Conservation (phyloP, 2,113 vertebrate species). For the Sialia sialis region DNA sequence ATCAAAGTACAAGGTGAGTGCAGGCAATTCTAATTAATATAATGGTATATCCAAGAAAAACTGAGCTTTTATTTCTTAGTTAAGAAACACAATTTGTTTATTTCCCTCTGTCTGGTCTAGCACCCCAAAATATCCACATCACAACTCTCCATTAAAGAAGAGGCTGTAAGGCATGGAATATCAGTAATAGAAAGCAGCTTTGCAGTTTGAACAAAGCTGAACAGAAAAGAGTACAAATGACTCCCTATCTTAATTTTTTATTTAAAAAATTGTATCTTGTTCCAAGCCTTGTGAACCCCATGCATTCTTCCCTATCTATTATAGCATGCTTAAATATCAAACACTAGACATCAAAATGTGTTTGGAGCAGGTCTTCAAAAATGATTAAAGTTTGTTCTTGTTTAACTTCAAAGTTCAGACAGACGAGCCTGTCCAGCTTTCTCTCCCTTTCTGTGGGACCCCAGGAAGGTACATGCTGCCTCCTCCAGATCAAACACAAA, state of each 20-base stretch:
- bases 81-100: background rate
- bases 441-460: background rate
- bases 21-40: background rate
- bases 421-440: background rate
- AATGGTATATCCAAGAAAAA: background rate
- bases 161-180: background rate
- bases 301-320: background rate
- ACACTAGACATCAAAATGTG: background rate
- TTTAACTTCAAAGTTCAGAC: slow-evolving; percentile 21
- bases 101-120: background rate
- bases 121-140: background rate
- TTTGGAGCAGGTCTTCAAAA: background rate
- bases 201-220: background rate
- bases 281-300: background rate
- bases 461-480: background rate
- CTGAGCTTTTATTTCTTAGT: background rate
- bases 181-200: background rate
- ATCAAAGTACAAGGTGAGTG: background rate
- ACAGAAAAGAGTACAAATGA: background rate
- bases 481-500: slow-evolving; percentile 15
- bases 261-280: background rate
- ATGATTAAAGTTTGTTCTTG: background rate
- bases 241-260: background rate
- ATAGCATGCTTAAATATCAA: background rate
- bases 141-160: background rate